Conservation (phyloP, 2,113 vertebrate genomes). For the Megaptera novaeangliae region DNA sequence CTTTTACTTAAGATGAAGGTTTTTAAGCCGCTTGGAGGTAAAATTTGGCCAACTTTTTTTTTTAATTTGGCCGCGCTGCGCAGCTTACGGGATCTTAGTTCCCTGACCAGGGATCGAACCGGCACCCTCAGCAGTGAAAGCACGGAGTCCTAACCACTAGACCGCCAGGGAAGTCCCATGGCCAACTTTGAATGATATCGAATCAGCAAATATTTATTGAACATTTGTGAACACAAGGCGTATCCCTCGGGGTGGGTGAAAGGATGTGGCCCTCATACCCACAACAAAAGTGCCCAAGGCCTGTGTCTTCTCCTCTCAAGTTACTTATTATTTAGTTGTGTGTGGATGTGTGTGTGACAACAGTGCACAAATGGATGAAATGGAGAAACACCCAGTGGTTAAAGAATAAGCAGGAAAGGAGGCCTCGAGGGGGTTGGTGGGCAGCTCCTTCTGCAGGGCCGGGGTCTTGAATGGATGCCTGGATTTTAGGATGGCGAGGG, state of each 20-base stretch:
- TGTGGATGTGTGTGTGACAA: background rate
- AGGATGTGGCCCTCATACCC: accelerated
- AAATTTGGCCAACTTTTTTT: background rate
- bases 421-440: accelerated
- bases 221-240: accelerated
- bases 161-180: background rate
- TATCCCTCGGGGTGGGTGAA: accelerated
- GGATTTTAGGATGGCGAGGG: background rate
- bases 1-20: background rate
- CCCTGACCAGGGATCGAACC: background rate
- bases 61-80: accelerated
- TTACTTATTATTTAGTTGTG: background rate
- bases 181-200: background rate
- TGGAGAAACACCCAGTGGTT: accelerated
- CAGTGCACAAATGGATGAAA: accelerated
- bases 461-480: background rate
- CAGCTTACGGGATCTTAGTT: background rate
- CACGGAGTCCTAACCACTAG: background rate
- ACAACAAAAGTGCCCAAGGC: accelerated
- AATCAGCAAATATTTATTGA: background rate
- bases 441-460: accelerated
- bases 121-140: accelerated
- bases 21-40: background rate
- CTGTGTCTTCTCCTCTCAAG: background rate
- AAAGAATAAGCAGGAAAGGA: accelerated